Base-by-base conservation (phyloP, 2,888 invertebrate species). In the Phyto melanocephala region DNA sequence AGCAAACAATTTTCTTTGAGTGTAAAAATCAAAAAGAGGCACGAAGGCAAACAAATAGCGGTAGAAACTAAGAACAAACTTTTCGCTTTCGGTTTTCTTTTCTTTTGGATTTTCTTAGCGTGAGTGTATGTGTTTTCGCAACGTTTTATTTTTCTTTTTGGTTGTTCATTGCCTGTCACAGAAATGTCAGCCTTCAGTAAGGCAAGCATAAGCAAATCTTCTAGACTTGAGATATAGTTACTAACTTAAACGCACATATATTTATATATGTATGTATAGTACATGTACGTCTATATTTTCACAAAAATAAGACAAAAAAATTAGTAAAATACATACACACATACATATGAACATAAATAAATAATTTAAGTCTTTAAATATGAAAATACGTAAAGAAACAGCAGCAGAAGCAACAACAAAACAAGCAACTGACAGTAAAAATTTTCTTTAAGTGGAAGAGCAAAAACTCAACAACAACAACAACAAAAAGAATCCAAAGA, bases 111-210 rank as follows among this genome's bases (percentile, higher is more conserved):
- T 65, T 76, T 85, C 84, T 85, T 83, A 85, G 75, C 63, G 79
- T 65, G 1, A 60, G 75, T 80, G 68, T 82, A 62, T 35, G n/a
- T n/a, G n/a, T 45, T 63, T 58, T 42, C 20, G 33, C 40, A 60
- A 35, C 50, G 28, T 35, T 28, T 6, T 52, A 52, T 60, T 79
- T 62, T 42, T 62, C 60, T 17, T 42, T 40, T 50, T 70, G 88
- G 86, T 87, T 88, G 87, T 86, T 87, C 88, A 87, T 87, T 86
- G 87, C 83, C 86, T 88, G 89, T 89, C 89, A 89, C 85, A 88
- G 71, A 87, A 88, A 88, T 88, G 89, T 89, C 89, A 89, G 88
- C 86, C 88, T 80, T 84, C 80, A 84, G 87, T 87, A 84, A 83
- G 79, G 76, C 80, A 84, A 62, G 76, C 68, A 82, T 82, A 84